Base-by-base conservation (phyloP, 2,113 vertebrate genomes). In the Gopherus evgoodei region DNA sequence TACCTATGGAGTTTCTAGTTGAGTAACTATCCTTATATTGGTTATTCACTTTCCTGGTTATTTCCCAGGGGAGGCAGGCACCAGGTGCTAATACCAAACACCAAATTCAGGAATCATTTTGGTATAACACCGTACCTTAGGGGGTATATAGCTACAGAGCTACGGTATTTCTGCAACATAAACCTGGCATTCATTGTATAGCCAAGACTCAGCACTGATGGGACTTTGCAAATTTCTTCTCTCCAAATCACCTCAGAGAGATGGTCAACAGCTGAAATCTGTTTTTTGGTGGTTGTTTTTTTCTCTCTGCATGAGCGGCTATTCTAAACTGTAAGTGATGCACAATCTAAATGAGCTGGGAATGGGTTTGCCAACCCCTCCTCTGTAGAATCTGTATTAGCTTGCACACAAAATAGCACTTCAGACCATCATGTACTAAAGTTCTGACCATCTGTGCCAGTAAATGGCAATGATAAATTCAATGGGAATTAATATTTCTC, bases 381-480 rank as follows among this genome's bases (percentile, higher is more conserved):
- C 92, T 95, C 90, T 93, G 93, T 89, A 95, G 91, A 97, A 94
- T 92, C 22, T 31, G 88, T 95, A 95, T 93, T 96, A 97, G 91
- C 92, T 93, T 94, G 89, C 85, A 87, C 94, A 96, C 94, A 94
- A 92, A 96, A 95, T 86, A 95, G 88, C 92, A 83, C 95, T 96
- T 96, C 93, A 96, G 94, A 86, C 92, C 81, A 83, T 86, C 14
- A 0, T 87, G 86, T 93, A 69, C 86, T 87, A 84, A 94, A 94
- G 91, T 69, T 79, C 96, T 96, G 94, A 95, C 96, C 94, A 96
- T 96, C 94, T 97, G 97, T 96, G 95, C 94, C 93, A 95, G 94
- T 76, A 93, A 97, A 92, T 83, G 89, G 93, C 82, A 89, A 78
- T 90, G 89, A 75, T 29, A 75, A 19, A 53, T 53, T 86, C 50